Conservation (phyloP, 2,888 invertebrate genomes). For the Eueremaeus valkanovi region DNA sequence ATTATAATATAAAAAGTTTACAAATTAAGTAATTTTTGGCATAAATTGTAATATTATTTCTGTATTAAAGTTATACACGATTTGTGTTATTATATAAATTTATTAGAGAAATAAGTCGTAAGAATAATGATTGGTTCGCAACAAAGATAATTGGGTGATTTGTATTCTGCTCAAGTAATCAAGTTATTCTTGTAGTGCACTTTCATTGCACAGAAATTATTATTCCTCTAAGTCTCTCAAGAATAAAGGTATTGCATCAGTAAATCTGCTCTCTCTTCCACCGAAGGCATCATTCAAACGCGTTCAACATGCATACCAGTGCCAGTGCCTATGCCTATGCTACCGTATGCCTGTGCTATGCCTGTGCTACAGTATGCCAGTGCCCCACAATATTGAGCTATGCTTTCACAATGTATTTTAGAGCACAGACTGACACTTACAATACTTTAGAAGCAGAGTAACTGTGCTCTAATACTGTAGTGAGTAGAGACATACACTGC, state of each 20-base stretch:
- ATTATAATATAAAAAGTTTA: too few relatives aligned
- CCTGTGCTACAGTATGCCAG: too few relatives aligned
- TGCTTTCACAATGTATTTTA: too few relatives aligned
- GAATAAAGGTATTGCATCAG: conserved; percentile 30
- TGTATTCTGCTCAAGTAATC: conserved; percentile 26
- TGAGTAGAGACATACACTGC: background rate
- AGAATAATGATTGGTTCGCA: conserved; percentile 6
- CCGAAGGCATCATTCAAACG: conserved; percentile 13
- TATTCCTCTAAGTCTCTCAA: conserved; percentile 26
- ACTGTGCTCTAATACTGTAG: too few relatives aligned
- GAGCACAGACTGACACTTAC: too few relatives aligned
- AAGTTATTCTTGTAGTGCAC: conserved; percentile 17
- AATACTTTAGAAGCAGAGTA: too few relatives aligned
- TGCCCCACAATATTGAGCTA: too few relatives aligned
- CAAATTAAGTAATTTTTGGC: background rate
- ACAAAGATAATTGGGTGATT: conserved; percentile 19
- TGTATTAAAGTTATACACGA: background rate
- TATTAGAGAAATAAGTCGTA: background rate
- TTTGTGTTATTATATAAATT: too few relatives aligned
- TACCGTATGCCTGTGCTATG: background rate
- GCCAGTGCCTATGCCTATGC: background rate
- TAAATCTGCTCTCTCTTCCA: conserved; percentile 17
- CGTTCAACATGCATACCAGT: background rate
- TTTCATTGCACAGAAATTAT: background rate
- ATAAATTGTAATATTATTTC: background rate